phyloP scores from a whole-genome alignment of 2,797 vertebrate species.

The Ammospiza maritima region DNA sequence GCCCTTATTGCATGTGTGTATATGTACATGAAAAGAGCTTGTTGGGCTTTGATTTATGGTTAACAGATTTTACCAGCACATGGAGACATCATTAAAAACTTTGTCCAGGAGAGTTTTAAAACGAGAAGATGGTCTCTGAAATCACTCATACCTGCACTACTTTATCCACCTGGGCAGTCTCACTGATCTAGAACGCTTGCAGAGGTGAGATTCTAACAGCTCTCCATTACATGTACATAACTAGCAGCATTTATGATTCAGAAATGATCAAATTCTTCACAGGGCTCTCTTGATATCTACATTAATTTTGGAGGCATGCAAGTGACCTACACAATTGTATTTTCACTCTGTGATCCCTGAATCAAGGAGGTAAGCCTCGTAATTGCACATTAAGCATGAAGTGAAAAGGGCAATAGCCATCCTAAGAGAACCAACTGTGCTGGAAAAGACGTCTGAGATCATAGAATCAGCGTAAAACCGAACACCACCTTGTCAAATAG shows the following conservation, averaged over 20 bases:
- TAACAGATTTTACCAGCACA: neutral
- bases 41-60: neutral
- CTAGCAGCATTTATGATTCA: neutral
- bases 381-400: too few species aligned
- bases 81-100: neutral
- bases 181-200: neutral
- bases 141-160: neutral
- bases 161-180: neutral
- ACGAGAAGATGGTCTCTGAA: neutral
- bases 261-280: fast-evolving
- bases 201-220: neutral
- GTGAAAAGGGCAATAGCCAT: neutral
- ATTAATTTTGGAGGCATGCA: neutral
- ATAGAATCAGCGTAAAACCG: neutral
- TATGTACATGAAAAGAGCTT: neutral
- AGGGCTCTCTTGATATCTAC: neutral
- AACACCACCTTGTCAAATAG: neutral
- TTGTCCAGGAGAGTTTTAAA: neutral
- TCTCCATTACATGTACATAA: fast-evolving
- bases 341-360: neutral
- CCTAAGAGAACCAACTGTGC: fast-evolving
- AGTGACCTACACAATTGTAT: too few species aligned
- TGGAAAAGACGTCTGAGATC: neutral
- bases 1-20: fast-evolving
- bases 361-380: fast-evolving